Evolutionary conservation across 2,113 vertebrate genomes (phyloP).

Genomic region (Eubucco bourcierii): DNA sequence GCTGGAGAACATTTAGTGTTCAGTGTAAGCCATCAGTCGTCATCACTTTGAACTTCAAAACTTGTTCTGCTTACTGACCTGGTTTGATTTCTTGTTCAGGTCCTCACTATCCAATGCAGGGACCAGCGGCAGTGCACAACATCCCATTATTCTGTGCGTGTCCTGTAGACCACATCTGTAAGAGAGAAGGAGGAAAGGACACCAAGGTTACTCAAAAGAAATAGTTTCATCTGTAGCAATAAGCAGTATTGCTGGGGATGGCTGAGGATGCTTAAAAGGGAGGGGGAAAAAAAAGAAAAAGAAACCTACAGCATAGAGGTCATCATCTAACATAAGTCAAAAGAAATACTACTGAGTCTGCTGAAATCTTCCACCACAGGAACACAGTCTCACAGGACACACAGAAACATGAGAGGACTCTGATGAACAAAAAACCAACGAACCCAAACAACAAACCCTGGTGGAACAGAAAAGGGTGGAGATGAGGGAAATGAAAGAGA

Average conservation of each 20-base stretch:
- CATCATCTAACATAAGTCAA: neutral
- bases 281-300: neutral
- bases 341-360: neutral
- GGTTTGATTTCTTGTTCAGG: neutral
- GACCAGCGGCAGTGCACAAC: neutral
- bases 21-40: neutral
- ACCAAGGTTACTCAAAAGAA: neutral
- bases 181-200: neutral
- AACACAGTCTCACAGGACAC: neutral
- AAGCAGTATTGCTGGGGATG: neutral
- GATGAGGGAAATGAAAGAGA: constrained; percentile 17
- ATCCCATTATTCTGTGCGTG: neutral
- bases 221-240: neutral
- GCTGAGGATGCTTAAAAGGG: neutral
- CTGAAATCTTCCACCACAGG: neutral
- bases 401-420: neutral
- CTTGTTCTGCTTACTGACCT: neutral
- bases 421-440: neutral
- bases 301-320: neutral
- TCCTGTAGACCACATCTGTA: neutral
- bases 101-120: neutral
- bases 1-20: neutral
- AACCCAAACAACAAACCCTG: neutral
- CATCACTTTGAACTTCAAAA: neutral
- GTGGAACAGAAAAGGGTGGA: neutral